Evolutionary conservation across 2,113 vertebrate species (phyloP).

Genomic region (Sisor rabdophorus): DNA sequence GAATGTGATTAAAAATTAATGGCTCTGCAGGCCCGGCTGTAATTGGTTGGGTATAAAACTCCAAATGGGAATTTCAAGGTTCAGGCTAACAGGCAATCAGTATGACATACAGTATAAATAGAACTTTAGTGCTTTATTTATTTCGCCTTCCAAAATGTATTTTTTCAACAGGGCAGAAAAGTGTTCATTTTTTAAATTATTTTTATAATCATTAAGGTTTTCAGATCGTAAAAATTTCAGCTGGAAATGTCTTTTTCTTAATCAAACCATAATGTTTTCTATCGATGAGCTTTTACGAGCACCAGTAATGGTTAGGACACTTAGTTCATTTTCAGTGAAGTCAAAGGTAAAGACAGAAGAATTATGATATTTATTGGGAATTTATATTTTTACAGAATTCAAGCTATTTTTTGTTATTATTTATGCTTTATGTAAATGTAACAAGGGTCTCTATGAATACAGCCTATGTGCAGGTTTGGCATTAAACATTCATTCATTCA

Average conservation of each 20-base stretch:
- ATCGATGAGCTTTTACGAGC: background rate
- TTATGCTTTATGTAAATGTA: background rate
- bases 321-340: background rate
- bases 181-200: background rate
- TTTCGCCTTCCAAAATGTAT: conserved; percentile 35
- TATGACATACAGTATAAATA: conserved; percentile 42
- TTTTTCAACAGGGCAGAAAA: conserved; percentile 27
- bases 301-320: background rate
- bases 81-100: conserved; percentile 40
- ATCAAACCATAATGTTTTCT: background rate
- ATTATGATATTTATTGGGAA: background rate
- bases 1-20: conserved; percentile 59
- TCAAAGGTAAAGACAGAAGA: background rate
- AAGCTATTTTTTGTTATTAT: background rate
- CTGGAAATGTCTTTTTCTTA: background rate
- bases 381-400: background rate
- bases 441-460: too few relatives aligned
- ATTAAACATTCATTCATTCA: too few relatives aligned
- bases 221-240: background rate
- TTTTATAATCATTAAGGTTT: background rate
- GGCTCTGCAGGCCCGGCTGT: conserved; percentile 41
- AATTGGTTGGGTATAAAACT: conserved; percentile 50
- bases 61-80: conserved; percentile 48
- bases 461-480: too few relatives aligned
- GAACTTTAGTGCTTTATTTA: conserved; percentile 19